These are phyloP conservation scores for Fragum fragum DNA, from an alignment of 2,888 invertebrate genomes.

Conservation along the genomic window DNA sequence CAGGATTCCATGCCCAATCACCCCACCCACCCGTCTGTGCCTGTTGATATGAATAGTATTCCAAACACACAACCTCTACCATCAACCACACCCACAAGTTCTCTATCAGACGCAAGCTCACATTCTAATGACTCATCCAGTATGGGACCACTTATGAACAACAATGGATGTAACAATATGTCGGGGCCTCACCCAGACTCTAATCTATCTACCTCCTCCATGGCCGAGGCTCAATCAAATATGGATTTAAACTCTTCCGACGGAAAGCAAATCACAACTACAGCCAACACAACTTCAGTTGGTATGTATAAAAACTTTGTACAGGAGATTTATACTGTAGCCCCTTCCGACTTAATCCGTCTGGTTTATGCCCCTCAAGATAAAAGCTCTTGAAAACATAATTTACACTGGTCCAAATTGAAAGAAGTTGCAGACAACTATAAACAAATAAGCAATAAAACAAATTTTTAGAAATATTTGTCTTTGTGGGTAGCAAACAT, in stretches of 20 bases:
- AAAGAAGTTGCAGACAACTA: too few species aligned
- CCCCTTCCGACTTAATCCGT: too few species aligned
- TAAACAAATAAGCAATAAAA: too few species aligned
- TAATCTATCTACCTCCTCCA: conserved; percentile 31
- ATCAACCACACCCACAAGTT: conserved; percentile 56
- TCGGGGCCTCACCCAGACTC: conserved; percentile 26
- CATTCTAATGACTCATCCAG: conserved; percentile 63
- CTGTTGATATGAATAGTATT: conserved; percentile 36
- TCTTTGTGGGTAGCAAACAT: too few species aligned
- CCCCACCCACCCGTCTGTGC: conserved; percentile 52
- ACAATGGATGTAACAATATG: conserved; percentile 22
- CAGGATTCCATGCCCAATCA: conserved; percentile 32
- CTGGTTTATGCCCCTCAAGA: too few species aligned
- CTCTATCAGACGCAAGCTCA: conserved; percentile 60
- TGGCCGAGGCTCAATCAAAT: conserved; percentile 16
- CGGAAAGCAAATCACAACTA: conserved; percentile 59
- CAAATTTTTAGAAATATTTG: too few species aligned
- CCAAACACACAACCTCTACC: conserved; percentile 56
- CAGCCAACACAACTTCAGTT: conserved; percentile 57
- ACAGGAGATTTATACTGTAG: too few species aligned
- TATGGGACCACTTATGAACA: conserved; percentile 64
- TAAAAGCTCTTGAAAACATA: too few species aligned
- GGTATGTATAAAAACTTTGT: too few species aligned
- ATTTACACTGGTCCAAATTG: too few species aligned
- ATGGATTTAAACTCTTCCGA: conserved; percentile 36